Evolutionary conservation across 2,797 vertebrate species (phyloP).

Genomic region (Rhinella marina): DNA sequence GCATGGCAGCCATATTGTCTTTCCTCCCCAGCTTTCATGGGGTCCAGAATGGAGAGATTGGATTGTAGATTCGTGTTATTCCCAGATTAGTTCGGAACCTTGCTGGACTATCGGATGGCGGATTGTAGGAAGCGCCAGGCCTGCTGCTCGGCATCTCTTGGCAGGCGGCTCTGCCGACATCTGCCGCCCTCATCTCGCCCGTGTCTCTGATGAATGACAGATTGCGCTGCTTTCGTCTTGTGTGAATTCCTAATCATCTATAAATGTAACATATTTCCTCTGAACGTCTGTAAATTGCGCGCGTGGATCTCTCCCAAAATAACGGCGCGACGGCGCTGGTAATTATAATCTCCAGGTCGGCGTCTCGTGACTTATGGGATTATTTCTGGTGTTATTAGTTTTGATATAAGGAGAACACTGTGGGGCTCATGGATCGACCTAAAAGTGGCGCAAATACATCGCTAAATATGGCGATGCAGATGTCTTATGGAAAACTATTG

Average conservation of each 20-base stretch:
- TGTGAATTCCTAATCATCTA: constrained; percentile 9
- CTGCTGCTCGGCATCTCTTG: not conserved
- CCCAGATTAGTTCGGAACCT: not conserved
- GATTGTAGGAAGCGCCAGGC: not conserved
- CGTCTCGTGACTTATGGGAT: not conserved
- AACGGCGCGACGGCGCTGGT: not conserved
- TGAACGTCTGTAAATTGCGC: not conserved
- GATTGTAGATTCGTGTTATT: too few species aligned
- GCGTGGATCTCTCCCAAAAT: not conserved
- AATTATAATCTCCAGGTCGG: not conserved
- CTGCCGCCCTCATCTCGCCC: constrained; percentile 2
- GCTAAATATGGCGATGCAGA: too few species aligned
- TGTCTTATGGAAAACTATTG: too few species aligned
- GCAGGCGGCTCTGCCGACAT: not conserved
- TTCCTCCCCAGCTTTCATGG: too few species aligned
- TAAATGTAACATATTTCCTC: constrained; percentile 9
- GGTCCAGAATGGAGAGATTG: too few species aligned
- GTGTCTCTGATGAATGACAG: constrained; percentile 11
- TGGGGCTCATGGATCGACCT: not conserved
- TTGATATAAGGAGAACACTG: not conserved
- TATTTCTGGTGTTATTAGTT: not conserved
- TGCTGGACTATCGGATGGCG: not conserved
- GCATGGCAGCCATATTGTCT: too few species aligned
- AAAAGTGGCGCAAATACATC: not conserved
- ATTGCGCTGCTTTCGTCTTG: not conserved